Evolutionary conservation across 2,113 vertebrate species (phyloP), one percentile per base, ranked within the genome.

Genomic region (Cheirogaleus medius): DNA sequence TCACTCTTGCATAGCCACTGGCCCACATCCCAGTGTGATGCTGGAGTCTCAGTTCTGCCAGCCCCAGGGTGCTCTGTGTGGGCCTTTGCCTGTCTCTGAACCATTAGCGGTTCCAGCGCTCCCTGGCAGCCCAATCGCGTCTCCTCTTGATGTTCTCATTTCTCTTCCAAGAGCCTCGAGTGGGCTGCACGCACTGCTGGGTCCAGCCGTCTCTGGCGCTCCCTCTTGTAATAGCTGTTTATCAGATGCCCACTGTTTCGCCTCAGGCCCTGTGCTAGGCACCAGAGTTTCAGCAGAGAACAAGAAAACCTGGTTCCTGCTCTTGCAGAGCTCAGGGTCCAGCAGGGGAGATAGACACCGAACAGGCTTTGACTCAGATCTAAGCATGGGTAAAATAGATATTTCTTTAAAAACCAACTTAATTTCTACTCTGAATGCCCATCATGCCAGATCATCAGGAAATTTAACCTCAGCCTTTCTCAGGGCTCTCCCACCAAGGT

Each of bases 351-450:
- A 39, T 13, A 83, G 73, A 56, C 3, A 12, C 3, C 3, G 1
- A 60, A 54, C 32, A 82, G 54, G 25, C 12, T 54, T n/a, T 71
- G 66, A 78, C 73, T 60, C 56, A 42, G 34, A 77, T 64, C 2
- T 56, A 47, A 52, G 18, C 69, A 23, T 81, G 14, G 82, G 44
- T 58, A 37, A 83, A 37, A 32, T 6, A 80, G 42, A 42, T 14
- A 54, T 29, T 68, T 91, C 32, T 49, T 47, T 68, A 86, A 80
- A 90, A 93, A 82, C 71, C 56, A 39, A 54, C 27, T 58, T 89
- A 64, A 78, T 39, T 92, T 91, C 83, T 88, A 73, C n/a, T 90
- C n/a, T 39, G 58, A 97, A 90, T 42, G 29, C 63, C 68, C 14
- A 23, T n/a, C 20, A 37, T 96, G 34, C 37, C 39, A 73, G 34